Evolutionary conservation across 2,113 vertebrate genomes (phyloP).

Genomic region (Heterochromis multidens): DNA sequence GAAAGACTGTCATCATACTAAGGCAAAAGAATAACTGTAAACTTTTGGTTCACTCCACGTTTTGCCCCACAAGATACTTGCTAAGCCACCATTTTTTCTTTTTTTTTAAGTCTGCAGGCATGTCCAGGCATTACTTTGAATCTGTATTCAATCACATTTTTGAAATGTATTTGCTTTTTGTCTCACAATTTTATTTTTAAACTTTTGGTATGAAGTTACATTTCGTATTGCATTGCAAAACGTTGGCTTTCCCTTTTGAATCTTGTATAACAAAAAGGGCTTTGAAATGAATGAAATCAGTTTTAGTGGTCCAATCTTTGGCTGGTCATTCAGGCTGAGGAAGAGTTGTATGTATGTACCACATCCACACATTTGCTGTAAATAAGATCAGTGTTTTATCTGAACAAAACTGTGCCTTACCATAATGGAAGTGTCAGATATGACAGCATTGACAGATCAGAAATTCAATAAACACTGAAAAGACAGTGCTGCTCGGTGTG

Average conservation of each 20-base stretch:
- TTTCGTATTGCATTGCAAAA: constrained; percentile 43
- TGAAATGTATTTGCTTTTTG: constrained; percentile 18
- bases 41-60: not conserved
- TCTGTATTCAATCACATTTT: constrained; percentile 12
- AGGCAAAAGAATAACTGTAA: not conserved
- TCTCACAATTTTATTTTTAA: constrained; percentile 13
- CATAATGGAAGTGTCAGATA: constrained; percentile 40
- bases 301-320: constrained; percentile 26
- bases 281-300: constrained; percentile 39
- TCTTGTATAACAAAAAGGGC: constrained; percentile 32
- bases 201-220: constrained; percentile 33
- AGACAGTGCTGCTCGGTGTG: not conserved
- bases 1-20: not conserved
- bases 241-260: constrained; percentile 16
- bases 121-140: constrained; percentile 10
- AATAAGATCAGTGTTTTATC: constrained; percentile 57
- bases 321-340: constrained; percentile 10
- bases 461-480: constrained; percentile 62
- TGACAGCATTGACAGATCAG: constrained; percentile 59
- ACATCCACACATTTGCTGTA: constrained; percentile 49
- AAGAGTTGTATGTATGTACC: constrained; percentile 17
- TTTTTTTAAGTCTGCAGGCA: not conserved
- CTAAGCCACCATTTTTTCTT: not conserved
- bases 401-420: constrained; percentile 73
- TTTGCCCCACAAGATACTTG: not conserved